Evolutionary conservation across 2,113 vertebrate genomes (phyloP), one percentile per base, ranked within the genome.

Genomic region (Amblyopsis rosae): DNA sequence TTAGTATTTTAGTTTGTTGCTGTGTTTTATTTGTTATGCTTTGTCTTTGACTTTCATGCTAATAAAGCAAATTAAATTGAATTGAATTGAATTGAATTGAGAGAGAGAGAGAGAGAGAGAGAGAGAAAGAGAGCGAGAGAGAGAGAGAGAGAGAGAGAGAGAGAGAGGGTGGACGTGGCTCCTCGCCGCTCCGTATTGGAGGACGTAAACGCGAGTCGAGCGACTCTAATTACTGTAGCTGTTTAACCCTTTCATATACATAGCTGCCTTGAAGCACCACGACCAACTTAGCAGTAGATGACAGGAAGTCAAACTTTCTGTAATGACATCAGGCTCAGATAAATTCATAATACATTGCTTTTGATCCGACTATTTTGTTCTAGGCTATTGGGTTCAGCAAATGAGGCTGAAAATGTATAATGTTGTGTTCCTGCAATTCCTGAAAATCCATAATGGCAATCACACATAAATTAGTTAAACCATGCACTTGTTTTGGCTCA

Each of bases 171-270:
- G 82, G 67, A 46, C 75, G 81, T 63, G 75, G 76, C 75, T 62
- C 72, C 86, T 86, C 71, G 53, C 75, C 79, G 90, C 84, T 82
- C 82, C 85, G 91, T 90, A 93, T 93, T 94, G 93, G 92, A 86
- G 88, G 89, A 90, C 71, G 73, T 76, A 74, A 79, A 87, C 76
- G 81, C 74, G 68, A 80, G 77, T 83, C 89, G 67, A 65, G 75
- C 70, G 77, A 70, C 75, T 83, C 58, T 86, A 91, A 92, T 92
- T 89, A 91, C 88, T 88, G 90, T 89, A 86, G 82, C 89, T 80
- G 58, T 84, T 94, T 96, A 96, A 95, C 95, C 87, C 91, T 71
- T 91, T 88, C 83, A 10, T 53, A 33, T 49, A 9, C 55, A 79
- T 77, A 75, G 33, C 70, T 12, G 65, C 71, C 85, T 77, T 84